Conservation (phyloP, 2,113 vertebrate genomes). For the Chionis minor region DNA sequence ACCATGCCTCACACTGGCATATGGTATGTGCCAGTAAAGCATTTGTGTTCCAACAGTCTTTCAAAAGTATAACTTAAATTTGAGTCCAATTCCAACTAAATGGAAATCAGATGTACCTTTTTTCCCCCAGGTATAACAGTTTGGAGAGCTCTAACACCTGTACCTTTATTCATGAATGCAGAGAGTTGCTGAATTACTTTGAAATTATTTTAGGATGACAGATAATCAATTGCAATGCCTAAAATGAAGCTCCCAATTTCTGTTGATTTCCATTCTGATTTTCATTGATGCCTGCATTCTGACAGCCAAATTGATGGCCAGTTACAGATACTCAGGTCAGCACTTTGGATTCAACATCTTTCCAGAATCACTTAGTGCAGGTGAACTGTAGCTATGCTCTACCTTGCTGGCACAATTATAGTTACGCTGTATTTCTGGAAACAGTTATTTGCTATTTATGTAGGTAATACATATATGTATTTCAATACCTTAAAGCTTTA, state of each 20-base stretch:
- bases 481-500: not conserved
- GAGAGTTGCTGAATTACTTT: not conserved
- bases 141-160: not conserved
- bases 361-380: not conserved
- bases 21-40: not conserved
- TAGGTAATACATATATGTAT: not conserved
- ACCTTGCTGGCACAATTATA: not conserved
- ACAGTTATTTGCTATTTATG: not conserved
- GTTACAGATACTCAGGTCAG: not conserved
- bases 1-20: not conserved
- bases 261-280: not conserved
- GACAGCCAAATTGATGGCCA: not conserved
- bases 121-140: not conserved
- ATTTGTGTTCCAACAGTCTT: not conserved
- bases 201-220: not conserved
- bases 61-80: not conserved
- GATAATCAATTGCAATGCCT: not conserved
- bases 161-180: not conserved
- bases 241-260: not conserved
- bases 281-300: not conserved
- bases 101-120: not conserved
- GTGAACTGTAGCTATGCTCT: not conserved
- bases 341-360: not conserved
- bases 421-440: not conserved
- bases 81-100: not conserved